Evolutionary conservation across 2,888 invertebrate genomes (phyloP).

Genomic region (Eurytoma californica): DNA sequence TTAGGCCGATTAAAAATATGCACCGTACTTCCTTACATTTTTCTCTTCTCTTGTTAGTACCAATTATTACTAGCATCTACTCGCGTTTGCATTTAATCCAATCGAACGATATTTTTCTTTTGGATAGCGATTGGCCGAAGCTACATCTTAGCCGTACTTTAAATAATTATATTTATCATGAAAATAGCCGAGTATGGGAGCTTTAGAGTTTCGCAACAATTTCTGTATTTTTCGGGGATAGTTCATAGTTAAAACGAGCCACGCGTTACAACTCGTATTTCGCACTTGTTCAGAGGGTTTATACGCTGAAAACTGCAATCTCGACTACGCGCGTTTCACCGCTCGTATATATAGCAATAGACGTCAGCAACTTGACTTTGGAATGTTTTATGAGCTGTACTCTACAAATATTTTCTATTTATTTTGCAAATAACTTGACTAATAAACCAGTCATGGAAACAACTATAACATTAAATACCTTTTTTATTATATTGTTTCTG

Average conservation of each 20-base stretch:
- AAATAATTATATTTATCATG: constrained; percentile 13
- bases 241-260: background rate
- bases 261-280: constrained; percentile 35
- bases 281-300: constrained; percentile 46
- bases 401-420: background rate
- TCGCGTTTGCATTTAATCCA: too few relatives aligned
- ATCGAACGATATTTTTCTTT: too few relatives aligned
- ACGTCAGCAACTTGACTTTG: constrained; percentile 16
- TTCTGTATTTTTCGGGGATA: constrained; percentile 31
- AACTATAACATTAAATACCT: too few relatives aligned
- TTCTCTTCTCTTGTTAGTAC: too few relatives aligned
- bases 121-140: too few relatives aligned
- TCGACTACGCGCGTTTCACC: constrained; percentile 23
- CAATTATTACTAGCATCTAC: too few relatives aligned
- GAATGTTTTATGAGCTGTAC: constrained; percentile 34
- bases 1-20: too few relatives aligned
- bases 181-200: constrained; percentile 1
- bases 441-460: too few relatives aligned
- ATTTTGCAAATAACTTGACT: constrained; percentile 4
- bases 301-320: constrained; percentile 40
- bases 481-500: too few relatives aligned
- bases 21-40: too few relatives aligned
- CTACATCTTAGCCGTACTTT: too few relatives aligned
- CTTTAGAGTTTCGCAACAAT: constrained; percentile 32
- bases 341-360: constrained; percentile 25